A percentile compares a stretch with the other conserved stretches of the same genome.
These are phyloP conservation scores for Tetanocera ferruginea DNA, from an alignment of 2,888 invertebrate species.

Conservation along the genomic window DNA sequence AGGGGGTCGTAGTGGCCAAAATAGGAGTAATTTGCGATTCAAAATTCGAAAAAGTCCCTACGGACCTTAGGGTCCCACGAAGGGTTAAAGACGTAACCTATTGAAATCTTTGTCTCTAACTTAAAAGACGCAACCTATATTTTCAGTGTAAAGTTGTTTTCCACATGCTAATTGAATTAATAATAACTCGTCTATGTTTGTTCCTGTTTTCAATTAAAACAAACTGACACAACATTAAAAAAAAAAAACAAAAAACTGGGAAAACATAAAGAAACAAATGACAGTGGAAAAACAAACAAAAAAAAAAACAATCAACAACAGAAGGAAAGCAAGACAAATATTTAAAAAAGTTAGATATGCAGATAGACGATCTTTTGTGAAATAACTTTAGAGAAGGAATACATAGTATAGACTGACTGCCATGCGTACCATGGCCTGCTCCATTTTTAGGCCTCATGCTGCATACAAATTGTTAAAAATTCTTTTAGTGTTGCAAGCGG, in stretches of 20 bases:
- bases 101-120: too few relatives aligned
- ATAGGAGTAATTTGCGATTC: too few relatives aligned
- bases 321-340: conserved; percentile 17
- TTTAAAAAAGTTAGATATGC: conserved; percentile 12
- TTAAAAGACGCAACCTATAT: too few relatives aligned
- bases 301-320: background rate
- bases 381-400: background rate
- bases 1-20: too few relatives aligned
- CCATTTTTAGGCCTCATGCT: background rate
- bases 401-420: background rate
- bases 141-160: too few relatives aligned
- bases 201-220: conserved; percentile 33
- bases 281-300: background rate
- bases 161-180: conserved; percentile 34
- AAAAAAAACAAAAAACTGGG: background rate
- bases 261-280: background rate
- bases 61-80: too few relatives aligned
- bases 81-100: too few relatives aligned
- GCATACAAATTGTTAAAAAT: background rate
- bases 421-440: background rate
- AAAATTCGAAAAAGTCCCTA: too few relatives aligned
- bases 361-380: background rate
- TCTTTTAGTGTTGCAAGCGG: too few relatives aligned
- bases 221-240: background rate
- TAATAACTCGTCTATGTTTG: conserved; percentile 32